Percentiles rank a stretch among this genome's conserved stretches.
Evolutionary conservation across 2,888 invertebrate genomes (phyloP).

Genomic region (Ophion slaviceki): DNA sequence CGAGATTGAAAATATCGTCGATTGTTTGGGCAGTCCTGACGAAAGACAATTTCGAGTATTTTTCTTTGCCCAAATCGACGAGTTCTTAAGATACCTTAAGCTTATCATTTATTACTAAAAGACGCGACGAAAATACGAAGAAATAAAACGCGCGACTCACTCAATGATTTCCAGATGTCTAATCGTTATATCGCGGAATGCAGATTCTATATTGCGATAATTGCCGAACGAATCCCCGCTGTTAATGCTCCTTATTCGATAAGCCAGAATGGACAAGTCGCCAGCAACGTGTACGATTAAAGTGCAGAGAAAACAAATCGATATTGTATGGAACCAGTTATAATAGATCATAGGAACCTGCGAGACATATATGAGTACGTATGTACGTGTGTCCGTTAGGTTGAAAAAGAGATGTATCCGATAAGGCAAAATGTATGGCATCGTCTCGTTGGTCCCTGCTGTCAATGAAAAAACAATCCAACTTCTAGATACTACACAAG

Average conservation of each 20-base stretch:
- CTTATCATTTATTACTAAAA: background rate
- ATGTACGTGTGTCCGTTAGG: slow-evolving; percentile 37
- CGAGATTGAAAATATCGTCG: slow-evolving; percentile 46
- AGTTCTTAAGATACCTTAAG: background rate
- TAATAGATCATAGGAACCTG: slow-evolving; percentile 54
- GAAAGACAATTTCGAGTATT: background rate
- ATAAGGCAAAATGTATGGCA: slow-evolving; percentile 47
- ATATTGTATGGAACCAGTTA: slow-evolving; percentile 33
- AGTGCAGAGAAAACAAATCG: slow-evolving; percentile 50
- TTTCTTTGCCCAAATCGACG: too few species aligned
- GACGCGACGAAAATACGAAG: background rate
- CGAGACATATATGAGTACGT: slow-evolving; percentile 52
- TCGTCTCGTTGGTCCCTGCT: slow-evolving; percentile 50
- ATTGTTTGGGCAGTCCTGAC: slow-evolving; percentile 44
- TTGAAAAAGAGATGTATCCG: slow-evolving; percentile 54
- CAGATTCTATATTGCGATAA: background rate
- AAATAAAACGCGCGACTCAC: slow-evolving; percentile 37
- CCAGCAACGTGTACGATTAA: slow-evolving; percentile 57
- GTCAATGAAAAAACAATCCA: background rate
- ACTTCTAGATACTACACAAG: background rate
- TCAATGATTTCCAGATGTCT: slow-evolving; percentile 43
- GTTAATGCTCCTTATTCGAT: slow-evolving; percentile 46
- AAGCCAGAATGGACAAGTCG: slow-evolving; percentile 52
- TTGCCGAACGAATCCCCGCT: slow-evolving; percentile 8
- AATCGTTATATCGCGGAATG: slow-evolving; percentile 38